Percentiles rank a stretch among this genome's conserved stretches.
phyloP scores from a whole-genome alignment of 2,113 vertebrate genomes.

The Pygoscelis adeliae region DNA sequence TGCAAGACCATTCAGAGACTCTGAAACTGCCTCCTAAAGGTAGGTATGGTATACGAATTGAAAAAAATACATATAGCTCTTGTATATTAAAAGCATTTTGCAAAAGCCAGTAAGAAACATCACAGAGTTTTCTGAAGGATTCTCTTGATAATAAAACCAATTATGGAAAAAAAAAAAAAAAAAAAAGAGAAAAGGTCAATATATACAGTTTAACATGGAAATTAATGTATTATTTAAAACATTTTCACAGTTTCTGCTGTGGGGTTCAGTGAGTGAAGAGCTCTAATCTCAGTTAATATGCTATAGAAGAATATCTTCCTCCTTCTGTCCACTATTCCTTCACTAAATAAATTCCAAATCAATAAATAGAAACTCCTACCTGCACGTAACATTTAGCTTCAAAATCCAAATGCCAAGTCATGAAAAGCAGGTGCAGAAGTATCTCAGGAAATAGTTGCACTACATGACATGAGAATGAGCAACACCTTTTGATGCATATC shows the following conservation, averaged over 20 bases:
- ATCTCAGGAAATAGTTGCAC: neutral
- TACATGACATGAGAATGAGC: neutral
- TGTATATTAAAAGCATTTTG: neutral
- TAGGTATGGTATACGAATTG: neutral
- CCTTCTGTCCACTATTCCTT: neutral
- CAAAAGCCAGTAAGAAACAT: neutral
- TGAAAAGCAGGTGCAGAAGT: neutral
- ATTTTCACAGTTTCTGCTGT: neutral
- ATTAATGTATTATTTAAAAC: neutral
- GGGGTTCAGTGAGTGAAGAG: neutral
- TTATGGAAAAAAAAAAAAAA: neutral
- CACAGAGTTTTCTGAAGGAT: neutral
- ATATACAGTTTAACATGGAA: neutral
- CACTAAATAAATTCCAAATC: conserved; percentile 9
- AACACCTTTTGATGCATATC: neutral
- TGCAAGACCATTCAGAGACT: neutral
- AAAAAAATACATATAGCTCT: neutral
- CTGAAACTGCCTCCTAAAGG: neutral
- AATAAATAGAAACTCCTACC: neutral
- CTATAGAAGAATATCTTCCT: neutral
- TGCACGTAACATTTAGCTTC: neutral
- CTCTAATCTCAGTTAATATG: neutral
- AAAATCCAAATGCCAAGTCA: neutral
- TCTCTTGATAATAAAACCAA: neutral
- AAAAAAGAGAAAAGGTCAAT: neutral